These are phyloP conservation scores for Drosophila vallismaia DNA, from an alignment of 2,888 invertebrate genomes.

Conservation along the genomic window DNA sequence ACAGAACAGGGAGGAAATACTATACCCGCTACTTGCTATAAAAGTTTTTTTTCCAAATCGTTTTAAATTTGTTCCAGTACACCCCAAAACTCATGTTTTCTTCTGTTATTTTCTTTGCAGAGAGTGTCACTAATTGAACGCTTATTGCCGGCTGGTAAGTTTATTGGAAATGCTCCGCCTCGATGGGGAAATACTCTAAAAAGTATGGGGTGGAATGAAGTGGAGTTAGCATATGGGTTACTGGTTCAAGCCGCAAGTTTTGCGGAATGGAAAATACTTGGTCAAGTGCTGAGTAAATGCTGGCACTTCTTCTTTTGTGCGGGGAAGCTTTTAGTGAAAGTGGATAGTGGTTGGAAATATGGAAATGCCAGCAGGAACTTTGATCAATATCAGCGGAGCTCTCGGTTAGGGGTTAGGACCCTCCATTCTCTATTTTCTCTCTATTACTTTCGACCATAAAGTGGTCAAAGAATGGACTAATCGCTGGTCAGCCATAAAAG, in stretches of 20 bases:
- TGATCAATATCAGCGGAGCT: constrained; percentile 37
- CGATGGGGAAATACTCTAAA: constrained; percentile 3
- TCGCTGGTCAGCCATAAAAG: constrained; percentile 69
- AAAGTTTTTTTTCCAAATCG: not conserved
- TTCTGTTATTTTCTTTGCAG: constrained; percentile 25
- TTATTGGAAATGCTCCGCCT: constrained; percentile 15
- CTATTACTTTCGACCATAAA: constrained; percentile 51
- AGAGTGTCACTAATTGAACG: constrained; percentile 39
- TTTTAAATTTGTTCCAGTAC: not conserved
- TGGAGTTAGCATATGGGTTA: constrained; percentile 37
- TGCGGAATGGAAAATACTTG: constrained; percentile 34
- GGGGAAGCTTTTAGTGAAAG: constrained; percentile 41
- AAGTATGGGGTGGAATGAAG: not conserved
- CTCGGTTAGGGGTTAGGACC: not conserved
- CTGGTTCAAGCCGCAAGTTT: constrained; percentile 26
- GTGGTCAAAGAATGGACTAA: constrained; percentile 59
- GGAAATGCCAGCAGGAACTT: constrained; percentile 44
- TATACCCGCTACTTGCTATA: not conserved
- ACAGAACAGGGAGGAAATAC: not conserved
- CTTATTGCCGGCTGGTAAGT: constrained; percentile 33
- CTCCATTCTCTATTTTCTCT: constrained; percentile 1
- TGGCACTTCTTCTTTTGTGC: constrained; percentile 27
- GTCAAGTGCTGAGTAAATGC: constrained; percentile 42
- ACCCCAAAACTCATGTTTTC: constrained; percentile 1
- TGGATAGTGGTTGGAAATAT: constrained; percentile 24